A percentile compares a stretch with the other conserved stretches of the same genome.
phyloP scores from a whole-genome alignment of 2,888 invertebrate species.

The Parelbella ahira region DNA sequence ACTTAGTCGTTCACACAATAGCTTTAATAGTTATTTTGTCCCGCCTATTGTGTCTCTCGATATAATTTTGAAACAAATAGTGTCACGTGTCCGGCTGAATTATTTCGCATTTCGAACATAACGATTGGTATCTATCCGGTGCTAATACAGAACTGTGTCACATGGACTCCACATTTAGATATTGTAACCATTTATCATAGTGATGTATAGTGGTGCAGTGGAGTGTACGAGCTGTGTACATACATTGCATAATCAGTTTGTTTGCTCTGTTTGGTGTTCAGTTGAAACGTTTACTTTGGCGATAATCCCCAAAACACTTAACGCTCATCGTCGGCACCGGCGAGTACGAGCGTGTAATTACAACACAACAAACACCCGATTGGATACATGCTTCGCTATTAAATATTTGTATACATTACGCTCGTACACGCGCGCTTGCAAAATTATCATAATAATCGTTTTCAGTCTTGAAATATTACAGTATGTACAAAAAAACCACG shows the following conservation, averaged over 20 bases:
- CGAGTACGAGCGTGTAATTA: slow-evolving; percentile 43
- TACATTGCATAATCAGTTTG: slow-evolving; percentile 36
- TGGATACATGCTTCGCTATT: slow-evolving; percentile 3
- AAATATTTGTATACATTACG: slow-evolving; percentile 8
- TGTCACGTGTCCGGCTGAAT: too few species aligned
- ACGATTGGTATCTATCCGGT: slow-evolving; percentile 14
- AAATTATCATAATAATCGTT: background rate
- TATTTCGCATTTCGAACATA: background rate
- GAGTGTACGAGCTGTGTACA: background rate
- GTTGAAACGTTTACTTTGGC: slow-evolving; percentile 40
- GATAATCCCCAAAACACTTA: slow-evolving; percentile 41
- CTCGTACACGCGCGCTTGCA: background rate
- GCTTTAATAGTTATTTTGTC: slow-evolving; percentile 9
- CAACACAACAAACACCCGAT: slow-evolving; percentile 19
- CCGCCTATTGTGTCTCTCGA: too few species aligned
- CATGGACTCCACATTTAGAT: slow-evolving; percentile 14
- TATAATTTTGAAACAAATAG: too few species aligned
- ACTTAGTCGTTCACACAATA: slow-evolving; percentile 14
- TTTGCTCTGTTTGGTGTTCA: slow-evolving; percentile 44
- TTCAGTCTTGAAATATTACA: too few species aligned
- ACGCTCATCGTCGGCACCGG: slow-evolving; percentile 36
- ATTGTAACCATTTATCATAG: slow-evolving; percentile 16
- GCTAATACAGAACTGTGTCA: slow-evolving; percentile 22
- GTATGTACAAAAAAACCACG: too few species aligned
- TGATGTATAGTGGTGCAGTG: slow-evolving; percentile 8